Evolutionary conservation across 1,140 invertebrate genomes (phyloP), one percentile per base, ranked within the genome.

Genomic region (Helicoverpa armigera): DNA sequence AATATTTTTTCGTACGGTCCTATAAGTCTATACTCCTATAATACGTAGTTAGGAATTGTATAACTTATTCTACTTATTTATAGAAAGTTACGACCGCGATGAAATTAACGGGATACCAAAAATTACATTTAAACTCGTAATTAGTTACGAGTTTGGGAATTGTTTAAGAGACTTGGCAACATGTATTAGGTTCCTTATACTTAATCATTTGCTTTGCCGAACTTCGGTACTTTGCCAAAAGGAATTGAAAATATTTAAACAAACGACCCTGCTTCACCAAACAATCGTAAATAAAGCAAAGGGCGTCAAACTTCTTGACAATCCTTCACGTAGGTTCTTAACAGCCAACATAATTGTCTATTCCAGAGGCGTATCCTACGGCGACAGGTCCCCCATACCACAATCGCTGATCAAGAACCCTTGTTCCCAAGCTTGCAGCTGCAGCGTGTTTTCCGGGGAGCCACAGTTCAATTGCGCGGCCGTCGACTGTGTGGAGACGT

Each of bases 401-500:
- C 89, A 94, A 79, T 83, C 51, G 7, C 31, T 87, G 14, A 87
- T 94, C 81, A 86, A 84, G 54, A 92, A 93, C 72, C 90, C 92
- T 0, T 94, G 93, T 63, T 91, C 93, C 0, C 86, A 88, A 53
- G 89, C 87, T 0, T 94, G 93, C 76, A 82, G 80, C n/a, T 94
- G 93, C 80, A 85, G 73, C 29, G 83, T 90, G 14, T 65, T 69
- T 1, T 54, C 65, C n/a, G 83, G 81, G 0, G 85, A 76, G 29
- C 91, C 93, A 9, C 81, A 81, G 35, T 92, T 95, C 88, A 85
- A 89, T 13, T 95, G 94, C 82, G 94, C 92, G 0, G 91, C 89
- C 1, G 91, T 95, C 0, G 95, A 95, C 85, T 95, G 95, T 70
- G 92, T 95, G n/a, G 94, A 95, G 73, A 82, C 74, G 12, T 95